Evolutionary conservation across 2,113 vertebrate species (phyloP).

Genomic region (Meles meles): DNA sequence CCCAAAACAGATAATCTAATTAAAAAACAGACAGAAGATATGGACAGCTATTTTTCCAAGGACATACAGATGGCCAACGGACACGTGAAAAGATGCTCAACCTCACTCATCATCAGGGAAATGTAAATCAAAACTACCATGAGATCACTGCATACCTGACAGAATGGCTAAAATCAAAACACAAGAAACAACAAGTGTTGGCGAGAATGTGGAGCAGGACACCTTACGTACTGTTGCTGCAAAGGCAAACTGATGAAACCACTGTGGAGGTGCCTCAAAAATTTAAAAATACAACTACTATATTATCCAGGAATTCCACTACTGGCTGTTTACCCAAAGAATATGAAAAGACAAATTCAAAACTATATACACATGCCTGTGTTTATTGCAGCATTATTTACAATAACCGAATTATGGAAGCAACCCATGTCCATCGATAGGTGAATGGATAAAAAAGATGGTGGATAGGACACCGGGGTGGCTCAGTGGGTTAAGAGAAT

Average conservation of each 20-base stretch:
- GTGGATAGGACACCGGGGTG: no score
- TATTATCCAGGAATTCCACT: neutral
- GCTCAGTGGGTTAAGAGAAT: no score
- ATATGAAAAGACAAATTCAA: neutral
- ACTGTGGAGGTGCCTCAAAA: neutral
- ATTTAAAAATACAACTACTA: neutral
- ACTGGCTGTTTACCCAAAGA: neutral
- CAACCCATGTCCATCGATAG: neutral
- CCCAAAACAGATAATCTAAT: neutral
- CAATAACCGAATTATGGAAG: neutral
- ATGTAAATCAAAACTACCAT: neutral
- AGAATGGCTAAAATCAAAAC: neutral
- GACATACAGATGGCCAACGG: neutral
- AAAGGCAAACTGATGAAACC: neutral
- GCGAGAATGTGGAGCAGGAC: neutral
- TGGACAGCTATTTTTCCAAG: neutral
- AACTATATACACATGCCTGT: neutral
- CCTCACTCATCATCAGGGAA: neutral
- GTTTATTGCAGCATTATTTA: neutral
- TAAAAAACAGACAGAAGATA: neutral
- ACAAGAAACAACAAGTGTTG: neutral
- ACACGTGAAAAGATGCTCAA: neutral
- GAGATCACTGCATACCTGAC: neutral
- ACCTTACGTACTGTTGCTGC: neutral
- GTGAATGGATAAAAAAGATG: neutral